Evolutionary conservation across 2,888 invertebrate species (phyloP).

Genomic region (Therioaphis trifolii): DNA sequence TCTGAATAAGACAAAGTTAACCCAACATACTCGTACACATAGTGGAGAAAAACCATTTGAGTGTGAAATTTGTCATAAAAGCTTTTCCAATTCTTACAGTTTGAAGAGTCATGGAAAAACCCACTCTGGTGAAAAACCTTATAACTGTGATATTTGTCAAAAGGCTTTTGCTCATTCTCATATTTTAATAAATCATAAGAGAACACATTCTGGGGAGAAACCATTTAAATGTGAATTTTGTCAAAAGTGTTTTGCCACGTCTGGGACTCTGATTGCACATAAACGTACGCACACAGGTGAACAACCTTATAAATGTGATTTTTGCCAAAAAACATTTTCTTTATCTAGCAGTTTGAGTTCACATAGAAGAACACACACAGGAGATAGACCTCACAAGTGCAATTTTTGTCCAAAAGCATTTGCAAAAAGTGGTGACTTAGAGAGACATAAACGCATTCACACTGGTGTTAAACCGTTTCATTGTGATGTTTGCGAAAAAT

Average conservation of each 20-base stretch:
- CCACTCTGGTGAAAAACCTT: slow-evolving; percentile 66
- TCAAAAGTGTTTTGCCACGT: slow-evolving; percentile 68
- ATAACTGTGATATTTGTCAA: slow-evolving; percentile 68
- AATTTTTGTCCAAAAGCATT: slow-evolving; percentile 71
- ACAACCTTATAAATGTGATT: slow-evolving; percentile 72
- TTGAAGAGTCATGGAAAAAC: slow-evolving; percentile 74
- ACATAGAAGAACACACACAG: slow-evolving; percentile 72
- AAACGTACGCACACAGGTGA: slow-evolving; percentile 71
- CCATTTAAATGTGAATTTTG: slow-evolving; percentile 71
- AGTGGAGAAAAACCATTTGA: slow-evolving; percentile 66
- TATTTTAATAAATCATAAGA: slow-evolving; percentile 60
- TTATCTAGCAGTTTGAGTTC: slow-evolving; percentile 72
- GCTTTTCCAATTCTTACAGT: slow-evolving; percentile 68
- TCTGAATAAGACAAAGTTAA: slow-evolving; percentile 21
- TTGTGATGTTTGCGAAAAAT: slow-evolving; percentile 71
- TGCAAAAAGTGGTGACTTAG: slow-evolving; percentile 70
- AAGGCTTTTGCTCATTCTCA: slow-evolving; percentile 69
- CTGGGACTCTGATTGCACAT: slow-evolving; percentile 69
- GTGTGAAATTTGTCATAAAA: slow-evolving; percentile 69
- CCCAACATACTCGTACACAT: slow-evolving; percentile 34
- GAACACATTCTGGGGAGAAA: slow-evolving; percentile 54
- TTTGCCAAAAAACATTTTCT: slow-evolving; percentile 73
- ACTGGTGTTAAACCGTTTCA: slow-evolving; percentile 71
- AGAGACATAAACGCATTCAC: slow-evolving; percentile 70
- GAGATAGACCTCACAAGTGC: slow-evolving; percentile 72